Base-by-base conservation (phyloP, 2,888 invertebrate species). In the Mesorhabditis belari region DNA sequence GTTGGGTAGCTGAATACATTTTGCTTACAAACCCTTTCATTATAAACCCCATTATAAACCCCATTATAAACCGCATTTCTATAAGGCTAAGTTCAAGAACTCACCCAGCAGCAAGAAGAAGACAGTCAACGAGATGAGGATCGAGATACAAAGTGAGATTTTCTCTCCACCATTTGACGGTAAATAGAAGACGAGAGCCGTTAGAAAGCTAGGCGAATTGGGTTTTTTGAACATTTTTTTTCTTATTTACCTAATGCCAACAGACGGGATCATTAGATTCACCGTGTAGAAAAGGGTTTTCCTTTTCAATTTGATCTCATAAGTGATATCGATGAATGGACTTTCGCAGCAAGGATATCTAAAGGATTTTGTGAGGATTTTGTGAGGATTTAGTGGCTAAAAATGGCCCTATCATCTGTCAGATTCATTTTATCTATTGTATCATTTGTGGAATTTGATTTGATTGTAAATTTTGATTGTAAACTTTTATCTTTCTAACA, bases 91-190 rank as follows among this genome's bases (percentile, higher is more conserved):
- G 12, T 19, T 24, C 6, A 21, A 23, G 17, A 50, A 58, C 67
- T 12, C 3, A 72, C 72, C 76, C 76, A 96, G 90, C 84, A 96
- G 87, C 71, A 96, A 87, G 86, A 96, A 96, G 87, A 96, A 96
- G 87, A 96, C 95, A 86, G 95, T 94, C 81, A 96, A 90, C 84
- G 94, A 93, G 85, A 96, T 93, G 79, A 96, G 88, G 84, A 96
- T 96, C 62, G 94, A 95, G 83, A 96, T 84, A 59, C 94, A 94
- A 50, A 98, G 86, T 0, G 94, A 93, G 64, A 98, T 94, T 83
- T 96, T 98, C 83, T 98, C 96, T 23, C 95, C 94, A 0, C 93
- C 93, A 83, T 96, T 95, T 2, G 94, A 93, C 57, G 96, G 96
- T 62, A 98, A 84, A 80, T 96, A 96, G 83, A 98, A 96, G 2